Evolutionary conservation across 1,140 invertebrate genomes (phyloP), one percentile per base, ranked within the genome.

Genomic region (Bombus breviceps): DNA sequence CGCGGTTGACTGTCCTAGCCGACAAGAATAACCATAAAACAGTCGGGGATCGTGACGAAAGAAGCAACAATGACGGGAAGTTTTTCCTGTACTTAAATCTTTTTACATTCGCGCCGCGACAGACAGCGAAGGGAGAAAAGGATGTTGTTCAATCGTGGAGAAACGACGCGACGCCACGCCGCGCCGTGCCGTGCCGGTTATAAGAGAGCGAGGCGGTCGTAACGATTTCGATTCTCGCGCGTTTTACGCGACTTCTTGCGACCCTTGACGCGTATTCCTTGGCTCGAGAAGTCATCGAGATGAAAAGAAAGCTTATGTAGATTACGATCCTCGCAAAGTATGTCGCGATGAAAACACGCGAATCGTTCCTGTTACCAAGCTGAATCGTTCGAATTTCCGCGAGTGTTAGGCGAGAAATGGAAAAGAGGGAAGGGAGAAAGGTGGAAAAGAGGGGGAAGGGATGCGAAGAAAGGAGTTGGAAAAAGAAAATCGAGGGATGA

Each of bases 301-400:
- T 81, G 78, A 88, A 91, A 90, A 86, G 89, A 85, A 83, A 91
- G 83, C 77, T 91, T 88, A 90, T 88, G 89, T 82, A 91, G 90
- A 91, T 91, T 90, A 89, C 86, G 80, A 76, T 89, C 66, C 72
- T 87, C 74, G 25, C 47, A 66, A 73, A 43, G 59, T 64, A 66
- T 73, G 78, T 86, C 39, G 22, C 62, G 77, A 75, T 72, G 68
- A 79, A 64, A 87, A 90, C 59, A 85, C 66, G 71, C 82, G 73
- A 15, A 39, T 79, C 72, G 59, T 78, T n/a, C 47, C 69, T 81
- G 71, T 80, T 68, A 25, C 69, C 59, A 64, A 74, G 75, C n/a
- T 62, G 68, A n/a, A 68, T 87, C 75, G 83, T 71, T 62, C 78
- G 71, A 68, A 84, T 64, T 66, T 69, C 62, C 32, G 62, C 57